Evolutionary conservation across 2,113 vertebrate species (phyloP).

Genomic region (Pipa parva): DNA sequence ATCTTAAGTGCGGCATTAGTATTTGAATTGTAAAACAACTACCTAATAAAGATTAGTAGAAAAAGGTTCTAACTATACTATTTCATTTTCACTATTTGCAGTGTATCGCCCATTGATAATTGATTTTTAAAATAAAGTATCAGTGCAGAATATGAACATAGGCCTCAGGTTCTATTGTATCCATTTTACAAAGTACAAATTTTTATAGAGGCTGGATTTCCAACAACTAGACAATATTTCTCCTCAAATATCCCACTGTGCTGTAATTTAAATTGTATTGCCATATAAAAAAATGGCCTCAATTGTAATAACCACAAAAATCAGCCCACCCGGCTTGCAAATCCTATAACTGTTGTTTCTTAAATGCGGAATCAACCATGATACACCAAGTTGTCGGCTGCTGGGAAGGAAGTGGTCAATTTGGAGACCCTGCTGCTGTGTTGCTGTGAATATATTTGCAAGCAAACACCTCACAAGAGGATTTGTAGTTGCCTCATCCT

Average conservation of each 20-base stretch:
- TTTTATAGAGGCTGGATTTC: neutral
- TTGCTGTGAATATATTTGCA: slow-evolving; percentile 71
- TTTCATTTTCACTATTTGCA: no score
- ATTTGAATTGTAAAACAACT: no score
- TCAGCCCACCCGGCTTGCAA: slow-evolving; percentile 62
- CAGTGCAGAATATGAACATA: neutral
- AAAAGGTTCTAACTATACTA: no score
- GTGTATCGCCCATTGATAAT: no score
- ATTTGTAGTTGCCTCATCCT: slow-evolving; percentile 78
- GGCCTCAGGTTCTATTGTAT: neutral
- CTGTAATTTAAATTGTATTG: slow-evolving; percentile 79
- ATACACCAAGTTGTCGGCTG: slow-evolving; percentile 67
- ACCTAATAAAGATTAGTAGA: no score
- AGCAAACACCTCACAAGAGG: slow-evolving; percentile 80
- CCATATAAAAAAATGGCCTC: slow-evolving; percentile 69
- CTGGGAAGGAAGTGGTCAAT: slow-evolving; percentile 76
- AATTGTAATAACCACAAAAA: slow-evolving; percentile 48
- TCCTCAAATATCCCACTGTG: slow-evolving; percentile 58
- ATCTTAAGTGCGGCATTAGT: no score
- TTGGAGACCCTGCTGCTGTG: slow-evolving; percentile 76
- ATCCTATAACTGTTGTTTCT: slow-evolving; percentile 60
- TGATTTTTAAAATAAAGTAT: no score
- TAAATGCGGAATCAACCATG: slow-evolving; percentile 52
- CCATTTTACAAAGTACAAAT: neutral
- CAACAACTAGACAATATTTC: slow-evolving; percentile 52